These are phyloP conservation scores for Tragelaphus oryx DNA, from an alignment of 2,797 vertebrate genomes.

Conservation along the genomic window DNA sequence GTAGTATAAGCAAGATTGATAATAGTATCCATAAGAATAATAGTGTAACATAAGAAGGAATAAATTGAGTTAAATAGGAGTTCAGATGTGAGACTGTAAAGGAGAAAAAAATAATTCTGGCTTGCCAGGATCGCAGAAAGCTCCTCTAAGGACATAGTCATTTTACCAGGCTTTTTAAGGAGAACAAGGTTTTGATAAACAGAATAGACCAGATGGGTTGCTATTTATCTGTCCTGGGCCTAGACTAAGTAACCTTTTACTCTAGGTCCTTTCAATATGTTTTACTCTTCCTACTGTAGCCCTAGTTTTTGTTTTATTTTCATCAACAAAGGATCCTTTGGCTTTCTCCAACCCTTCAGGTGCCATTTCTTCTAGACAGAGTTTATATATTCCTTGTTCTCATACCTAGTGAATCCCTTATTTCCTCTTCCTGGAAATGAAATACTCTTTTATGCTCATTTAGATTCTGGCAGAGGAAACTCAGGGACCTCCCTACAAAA, in stretches of 20 bases:
- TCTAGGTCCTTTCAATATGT: neutral
- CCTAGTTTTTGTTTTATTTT: neutral
- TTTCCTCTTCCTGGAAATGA: neutral
- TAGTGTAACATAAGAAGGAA: neutral
- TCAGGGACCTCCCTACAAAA: neutral
- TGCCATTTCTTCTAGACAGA: neutral
- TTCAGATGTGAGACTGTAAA: neutral
- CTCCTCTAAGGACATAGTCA: neutral
- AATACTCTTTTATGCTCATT: neutral
- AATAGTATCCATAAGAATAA: neutral
- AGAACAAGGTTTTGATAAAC: neutral
- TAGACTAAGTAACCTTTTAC: neutral
- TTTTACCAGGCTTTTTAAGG: neutral
- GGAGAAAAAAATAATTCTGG: neutral
- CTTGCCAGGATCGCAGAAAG: neutral
- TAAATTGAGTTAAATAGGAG: neutral
- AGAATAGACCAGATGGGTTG: neutral
- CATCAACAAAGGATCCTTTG: neutral
- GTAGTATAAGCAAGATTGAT: neutral
- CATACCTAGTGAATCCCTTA: neutral
- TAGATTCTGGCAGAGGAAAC: constrained; percentile 15
- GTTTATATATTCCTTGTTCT: neutral
- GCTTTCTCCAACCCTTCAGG: neutral
- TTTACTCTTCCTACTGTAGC: neutral
- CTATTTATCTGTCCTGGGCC: neutral